Conservation (phyloP, 2,888 invertebrate genomes). For the Chydorus sphaericus region DNA sequence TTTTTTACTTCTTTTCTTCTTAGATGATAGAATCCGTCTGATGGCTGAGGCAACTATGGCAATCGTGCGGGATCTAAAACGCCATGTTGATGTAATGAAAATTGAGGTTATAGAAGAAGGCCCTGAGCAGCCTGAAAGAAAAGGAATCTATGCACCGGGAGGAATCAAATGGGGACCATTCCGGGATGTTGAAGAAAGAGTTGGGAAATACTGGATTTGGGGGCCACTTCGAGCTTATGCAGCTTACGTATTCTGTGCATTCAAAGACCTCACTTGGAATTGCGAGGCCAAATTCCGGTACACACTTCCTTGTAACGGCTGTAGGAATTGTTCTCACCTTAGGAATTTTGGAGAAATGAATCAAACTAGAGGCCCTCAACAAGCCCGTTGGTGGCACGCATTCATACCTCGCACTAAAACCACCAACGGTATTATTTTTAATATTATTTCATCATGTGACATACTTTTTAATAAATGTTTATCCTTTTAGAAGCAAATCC, state of each 20-base stretch:
- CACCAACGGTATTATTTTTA: conserved; percentile 10
- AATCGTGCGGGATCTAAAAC: conserved; percentile 54
- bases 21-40: conserved; percentile 18
- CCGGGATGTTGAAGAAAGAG: conserved; percentile 55
- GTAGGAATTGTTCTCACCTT: conserved; percentile 29
- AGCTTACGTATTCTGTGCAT: conserved; percentile 58
- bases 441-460: neutral
- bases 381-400: conserved; percentile 34
- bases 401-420: conserved; percentile 30
- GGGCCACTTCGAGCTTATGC: conserved; percentile 60
- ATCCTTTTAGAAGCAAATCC: neutral
- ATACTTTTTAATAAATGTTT: neutral
- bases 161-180: conserved; percentile 74
- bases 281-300: conserved; percentile 57
- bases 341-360: conserved; percentile 20
- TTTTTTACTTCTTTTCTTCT: conserved; percentile 2
- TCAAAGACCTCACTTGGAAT: conserved; percentile 45
- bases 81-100: conserved; percentile 64
- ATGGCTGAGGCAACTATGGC: conserved; percentile 71
- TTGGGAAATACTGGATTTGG: conserved; percentile 79
- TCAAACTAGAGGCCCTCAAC: neutral
- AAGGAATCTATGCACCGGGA: conserved; percentile 66
- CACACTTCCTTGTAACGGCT: conserved; percentile 65
- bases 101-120: conserved; percentile 43
- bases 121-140: conserved; percentile 29